Base-by-base conservation (phyloP, 2,113 vertebrate genomes). In the Polypterus senegalus region DNA sequence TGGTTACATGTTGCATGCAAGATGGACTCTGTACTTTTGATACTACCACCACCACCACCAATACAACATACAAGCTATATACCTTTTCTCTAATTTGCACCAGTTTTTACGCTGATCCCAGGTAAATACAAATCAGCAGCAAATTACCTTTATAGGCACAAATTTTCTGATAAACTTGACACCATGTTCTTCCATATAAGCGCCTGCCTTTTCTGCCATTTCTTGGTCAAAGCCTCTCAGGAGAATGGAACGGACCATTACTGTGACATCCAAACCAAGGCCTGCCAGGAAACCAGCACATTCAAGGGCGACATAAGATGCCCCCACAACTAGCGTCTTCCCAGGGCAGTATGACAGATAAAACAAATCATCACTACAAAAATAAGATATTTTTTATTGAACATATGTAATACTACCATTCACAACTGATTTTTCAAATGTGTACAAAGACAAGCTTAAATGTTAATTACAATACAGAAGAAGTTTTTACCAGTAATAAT, bases 141-240 rank as follows among this genome's bases (percentile, higher is more conserved):
- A 47, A 81, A 81, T 80, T 75, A 88, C 94, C 84, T 82, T 83
- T 53, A 79, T 45, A 3, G 96, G 95, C 10, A 94, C 79, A 63
- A 85, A 92, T 67, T 89, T 84, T 63, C 84, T 83, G 69, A 96
- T 67, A 82, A 98, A 96, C 71, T 90, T 96, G 10, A 97, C 73
- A 0, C 92, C 92, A 0, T 94, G 91, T 3, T 77, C 81, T 70
- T 93, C 89, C 94, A 99, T 92, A 77, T 92, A 69, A 6, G 86
- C 78, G 1, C 93, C 94, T 3, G 90, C 77, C 10, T 65, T 92
- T 66, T 92, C 86, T 46, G 95, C 95, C 92, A 99, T 96, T 65
- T 99, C 91, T 74, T 92, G 93, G 75, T 99, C 96, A 59, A 98
- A 97, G 10, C 93, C 96, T 43, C 93, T 83, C 9, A 99, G 88